Percentiles rank a stretch among this genome's conserved stretches.
Conservation (phyloP, 2,113 vertebrate genomes). For the Asarcornis scutulata region DNA sequence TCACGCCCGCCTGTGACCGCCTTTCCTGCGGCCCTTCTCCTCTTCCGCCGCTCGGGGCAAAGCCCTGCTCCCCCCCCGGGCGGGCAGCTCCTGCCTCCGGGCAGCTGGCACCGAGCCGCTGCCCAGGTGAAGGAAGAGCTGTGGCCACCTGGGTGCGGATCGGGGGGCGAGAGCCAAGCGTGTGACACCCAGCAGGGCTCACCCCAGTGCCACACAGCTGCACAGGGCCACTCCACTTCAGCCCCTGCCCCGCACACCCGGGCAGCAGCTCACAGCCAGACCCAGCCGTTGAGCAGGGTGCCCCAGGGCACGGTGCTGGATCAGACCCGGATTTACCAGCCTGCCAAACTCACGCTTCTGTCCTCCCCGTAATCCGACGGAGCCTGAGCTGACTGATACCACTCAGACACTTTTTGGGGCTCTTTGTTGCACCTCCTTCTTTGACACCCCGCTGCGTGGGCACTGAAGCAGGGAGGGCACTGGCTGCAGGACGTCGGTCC, state of each 20-base stretch:
- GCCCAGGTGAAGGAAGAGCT: background rate
- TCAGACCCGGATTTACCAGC: background rate
- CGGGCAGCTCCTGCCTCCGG: background rate
- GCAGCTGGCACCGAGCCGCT: too few relatives aligned
- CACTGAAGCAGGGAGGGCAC: background rate
- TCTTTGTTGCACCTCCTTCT: background rate
- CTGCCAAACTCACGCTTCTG: background rate
- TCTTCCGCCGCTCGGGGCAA: background rate
- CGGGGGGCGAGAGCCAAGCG: too few relatives aligned
- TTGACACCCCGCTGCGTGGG: background rate
- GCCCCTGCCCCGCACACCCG: background rate
- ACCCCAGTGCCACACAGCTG: too few relatives aligned
- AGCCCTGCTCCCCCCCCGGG: background rate
- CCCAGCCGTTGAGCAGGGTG: fast-evolving
- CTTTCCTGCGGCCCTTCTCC: constrained; percentile 53
- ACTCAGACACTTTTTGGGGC: background rate
- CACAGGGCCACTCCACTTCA: background rate
- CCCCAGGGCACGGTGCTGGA: fast-evolving
- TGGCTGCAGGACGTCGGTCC: background rate
- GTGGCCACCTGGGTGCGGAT: too few relatives aligned
- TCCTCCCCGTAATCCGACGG: background rate
- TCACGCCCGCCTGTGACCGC: background rate
- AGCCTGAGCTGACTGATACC: background rate
- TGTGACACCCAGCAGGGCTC: too few relatives aligned
- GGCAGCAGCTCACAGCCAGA: background rate